Percentiles rank a stretch among this genome's conserved stretches.
These are phyloP conservation scores for Lethocerus indicus DNA, from an alignment of 1,140 invertebrate genomes.

Conservation along the genomic window DNA sequence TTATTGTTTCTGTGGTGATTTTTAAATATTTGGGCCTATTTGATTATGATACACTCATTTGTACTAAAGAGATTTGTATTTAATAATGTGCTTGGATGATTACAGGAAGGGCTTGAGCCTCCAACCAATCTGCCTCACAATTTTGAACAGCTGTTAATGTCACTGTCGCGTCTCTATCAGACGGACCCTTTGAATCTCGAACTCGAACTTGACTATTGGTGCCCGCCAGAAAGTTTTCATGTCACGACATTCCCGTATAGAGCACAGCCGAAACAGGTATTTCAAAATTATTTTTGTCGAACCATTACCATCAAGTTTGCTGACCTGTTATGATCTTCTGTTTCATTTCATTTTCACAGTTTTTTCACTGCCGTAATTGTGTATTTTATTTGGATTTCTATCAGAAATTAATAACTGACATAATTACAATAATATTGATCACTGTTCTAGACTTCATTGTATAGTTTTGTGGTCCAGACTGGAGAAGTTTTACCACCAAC, in stretches of 20 bases:
- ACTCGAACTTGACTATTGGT: slow-evolving; percentile 70
- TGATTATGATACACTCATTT: too few species aligned
- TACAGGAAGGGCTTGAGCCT: slow-evolving; percentile 58
- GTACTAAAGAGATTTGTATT: too few species aligned
- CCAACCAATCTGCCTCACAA: slow-evolving; percentile 55
- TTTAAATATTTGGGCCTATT: too few species aligned
- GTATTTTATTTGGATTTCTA: neutral
- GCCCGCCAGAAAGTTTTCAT: slow-evolving; percentile 32
- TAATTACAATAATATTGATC: too few species aligned
- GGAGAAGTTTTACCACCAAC: slow-evolving; percentile 72
- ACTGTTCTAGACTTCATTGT: slow-evolving; percentile 56
- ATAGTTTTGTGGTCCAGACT: slow-evolving; percentile 78
- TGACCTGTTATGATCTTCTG: too few species aligned
- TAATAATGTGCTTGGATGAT: slow-evolving; percentile 14
- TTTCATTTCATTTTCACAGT: too few species aligned
- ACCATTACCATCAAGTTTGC: neutral
- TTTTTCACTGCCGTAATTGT: neutral
- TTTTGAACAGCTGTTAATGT: slow-evolving; percentile 66
- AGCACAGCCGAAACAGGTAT: slow-evolving; percentile 17
- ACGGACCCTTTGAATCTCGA: slow-evolving; percentile 54
- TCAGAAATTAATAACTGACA: too few species aligned
- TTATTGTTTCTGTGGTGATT: too few species aligned
- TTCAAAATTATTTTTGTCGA: neutral
- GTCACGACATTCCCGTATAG: slow-evolving; percentile 21
- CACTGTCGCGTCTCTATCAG: slow-evolving; percentile 60